A percentile compares a stretch with the other conserved stretches of the same genome.
phyloP scores from a whole-genome alignment of 2,113 vertebrate genomes.

The Rhinoderma darwinii region DNA sequence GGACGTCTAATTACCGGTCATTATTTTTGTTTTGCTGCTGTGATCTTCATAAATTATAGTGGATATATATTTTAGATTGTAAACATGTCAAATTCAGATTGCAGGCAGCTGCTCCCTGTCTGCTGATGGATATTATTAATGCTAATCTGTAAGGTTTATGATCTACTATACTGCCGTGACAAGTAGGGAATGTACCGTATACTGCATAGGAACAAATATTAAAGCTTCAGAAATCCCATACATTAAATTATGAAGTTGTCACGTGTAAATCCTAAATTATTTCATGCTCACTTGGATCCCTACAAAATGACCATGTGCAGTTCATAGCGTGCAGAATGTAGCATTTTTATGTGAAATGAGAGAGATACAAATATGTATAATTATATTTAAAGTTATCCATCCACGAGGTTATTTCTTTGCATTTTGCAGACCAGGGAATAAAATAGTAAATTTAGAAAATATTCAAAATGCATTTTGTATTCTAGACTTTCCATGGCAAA shows the following conservation, averaged over 20 bases:
- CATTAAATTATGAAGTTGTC: slow-evolving; percentile 27
- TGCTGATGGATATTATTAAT: neutral
- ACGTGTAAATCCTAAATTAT: neutral
- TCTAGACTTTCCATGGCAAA: too few relatives aligned
- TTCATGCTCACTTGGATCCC: neutral
- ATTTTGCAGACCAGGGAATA: too few relatives aligned
- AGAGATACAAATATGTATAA: neutral
- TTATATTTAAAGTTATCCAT: neutral
- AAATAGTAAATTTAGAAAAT: too few relatives aligned
- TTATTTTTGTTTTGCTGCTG: too few relatives aligned
- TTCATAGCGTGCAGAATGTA: neutral
- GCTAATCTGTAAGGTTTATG: neutral
- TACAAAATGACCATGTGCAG: neutral
- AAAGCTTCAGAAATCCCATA: neutral
- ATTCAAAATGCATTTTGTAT: too few relatives aligned
- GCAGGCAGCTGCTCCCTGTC: neutral
- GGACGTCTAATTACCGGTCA: too few relatives aligned
- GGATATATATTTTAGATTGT: too few relatives aligned
- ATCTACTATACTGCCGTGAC: neutral
- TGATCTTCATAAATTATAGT: too few relatives aligned
- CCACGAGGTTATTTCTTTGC: neutral
- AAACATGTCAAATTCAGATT: neutral
- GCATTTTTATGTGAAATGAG: neutral
- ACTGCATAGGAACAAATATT: neutral
- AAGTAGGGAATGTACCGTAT: neutral